These are phyloP conservation scores for Trypoxylus dichotomus DNA, from an alignment of 1,140 invertebrate species.

Conservation along the genomic window DNA sequence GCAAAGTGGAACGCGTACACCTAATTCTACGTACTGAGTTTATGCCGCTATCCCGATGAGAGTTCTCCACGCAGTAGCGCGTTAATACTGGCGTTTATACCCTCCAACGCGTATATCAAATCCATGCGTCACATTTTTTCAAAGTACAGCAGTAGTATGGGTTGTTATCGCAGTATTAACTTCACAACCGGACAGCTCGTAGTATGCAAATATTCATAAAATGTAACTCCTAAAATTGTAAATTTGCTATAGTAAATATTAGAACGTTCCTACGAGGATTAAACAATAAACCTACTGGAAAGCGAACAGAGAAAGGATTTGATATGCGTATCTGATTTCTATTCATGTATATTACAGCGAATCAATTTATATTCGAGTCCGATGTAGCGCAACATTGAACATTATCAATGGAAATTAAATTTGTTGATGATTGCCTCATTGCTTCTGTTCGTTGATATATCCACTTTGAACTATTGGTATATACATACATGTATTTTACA, in stretches of 20 bases:
- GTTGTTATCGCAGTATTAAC: background rate
- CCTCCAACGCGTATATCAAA: background rate
- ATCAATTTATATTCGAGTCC: too few species aligned
- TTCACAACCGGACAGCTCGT: background rate
- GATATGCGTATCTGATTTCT: too few species aligned
- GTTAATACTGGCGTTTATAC: background rate
- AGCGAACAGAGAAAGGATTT: too few species aligned
- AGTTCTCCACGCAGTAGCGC: background rate
- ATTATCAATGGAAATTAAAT: too few species aligned
- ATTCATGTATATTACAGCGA: too few species aligned
- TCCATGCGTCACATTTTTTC: background rate
- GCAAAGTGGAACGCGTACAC: background rate
- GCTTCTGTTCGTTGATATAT: too few species aligned
- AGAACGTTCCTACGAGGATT: background rate
- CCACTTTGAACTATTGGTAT: too few species aligned
- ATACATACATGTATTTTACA: too few species aligned
- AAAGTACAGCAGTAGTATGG: background rate
- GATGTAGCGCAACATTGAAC: too few species aligned
- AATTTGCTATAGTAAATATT: background rate
- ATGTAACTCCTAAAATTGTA: background rate
- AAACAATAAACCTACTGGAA: background rate
- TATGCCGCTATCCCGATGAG: background rate
- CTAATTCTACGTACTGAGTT: background rate
- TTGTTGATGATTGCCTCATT: too few species aligned
- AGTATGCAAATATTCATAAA: background rate